phyloP scores from a whole-genome alignment of 2,113 vertebrate genomes.

The Castor canadensis region DNA sequence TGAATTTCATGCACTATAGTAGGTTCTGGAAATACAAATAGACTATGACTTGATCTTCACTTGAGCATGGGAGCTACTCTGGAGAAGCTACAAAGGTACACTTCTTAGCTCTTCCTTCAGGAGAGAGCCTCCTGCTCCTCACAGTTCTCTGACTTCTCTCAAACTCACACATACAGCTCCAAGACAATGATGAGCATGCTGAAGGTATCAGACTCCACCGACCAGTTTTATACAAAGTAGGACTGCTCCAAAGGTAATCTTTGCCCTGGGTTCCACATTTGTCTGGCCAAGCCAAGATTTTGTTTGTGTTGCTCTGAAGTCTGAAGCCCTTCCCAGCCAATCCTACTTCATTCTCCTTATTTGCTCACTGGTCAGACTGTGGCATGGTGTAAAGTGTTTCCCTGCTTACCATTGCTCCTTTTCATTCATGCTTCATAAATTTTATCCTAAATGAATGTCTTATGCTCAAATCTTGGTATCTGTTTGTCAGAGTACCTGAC shows the following conservation, averaged over 20 bases:
- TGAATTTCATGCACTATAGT: background rate
- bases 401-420: background rate
- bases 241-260: background rate
- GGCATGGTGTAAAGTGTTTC: background rate
- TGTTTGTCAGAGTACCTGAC: background rate
- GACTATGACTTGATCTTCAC: background rate
- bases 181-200: background rate
- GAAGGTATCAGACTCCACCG: background rate
- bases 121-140: background rate
- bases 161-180: background rate
- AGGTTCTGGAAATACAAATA: background rate
- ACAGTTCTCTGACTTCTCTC: background rate
- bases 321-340: background rate
- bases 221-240: background rate
- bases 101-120: background rate
- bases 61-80: background rate
- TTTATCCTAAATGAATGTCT: background rate
- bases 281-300: background rate
- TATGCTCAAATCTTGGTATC: background rate
- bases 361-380: background rate
- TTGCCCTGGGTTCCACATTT: background rate
- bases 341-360: background rate
- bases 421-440: background rate
- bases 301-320: background rate
- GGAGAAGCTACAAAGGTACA: background rate